Percentiles rank a stretch among this genome's conserved stretches.
phyloP scores from a whole-genome alignment of 2,113 vertebrate genomes.

The Mormyrus lacerda region DNA sequence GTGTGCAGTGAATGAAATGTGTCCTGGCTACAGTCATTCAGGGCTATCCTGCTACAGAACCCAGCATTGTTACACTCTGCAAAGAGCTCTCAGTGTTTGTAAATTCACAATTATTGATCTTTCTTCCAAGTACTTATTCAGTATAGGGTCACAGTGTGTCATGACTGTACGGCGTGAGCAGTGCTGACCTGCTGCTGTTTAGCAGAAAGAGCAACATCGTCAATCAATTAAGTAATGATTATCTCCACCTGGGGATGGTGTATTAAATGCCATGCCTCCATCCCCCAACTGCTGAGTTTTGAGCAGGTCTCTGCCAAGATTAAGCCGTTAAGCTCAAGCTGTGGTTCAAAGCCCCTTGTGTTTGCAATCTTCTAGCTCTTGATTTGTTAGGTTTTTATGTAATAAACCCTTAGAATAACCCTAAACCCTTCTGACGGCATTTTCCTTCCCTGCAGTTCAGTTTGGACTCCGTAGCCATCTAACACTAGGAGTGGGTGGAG shows the following conservation, averaged over 20 bases:
- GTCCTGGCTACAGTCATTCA: background rate
- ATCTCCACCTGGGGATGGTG: background rate
- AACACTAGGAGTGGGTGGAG: background rate
- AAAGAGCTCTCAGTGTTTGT: background rate
- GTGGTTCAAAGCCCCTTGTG: background rate
- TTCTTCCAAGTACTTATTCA: background rate
- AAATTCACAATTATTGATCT: constrained; percentile 1
- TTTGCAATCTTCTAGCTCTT: background rate
- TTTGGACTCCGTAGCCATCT: background rate
- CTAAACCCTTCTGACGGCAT: background rate
- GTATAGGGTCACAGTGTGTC: background rate
- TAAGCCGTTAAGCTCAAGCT: background rate
- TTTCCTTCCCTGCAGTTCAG: background rate
- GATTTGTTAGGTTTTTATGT: background rate
- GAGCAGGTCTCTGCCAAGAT: background rate
- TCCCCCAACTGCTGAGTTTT: background rate
- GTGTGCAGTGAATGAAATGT: background rate
- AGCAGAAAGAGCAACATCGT: background rate
- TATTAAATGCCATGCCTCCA: background rate
- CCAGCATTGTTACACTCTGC: background rate
- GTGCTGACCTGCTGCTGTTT: background rate
- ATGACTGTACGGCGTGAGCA: background rate
- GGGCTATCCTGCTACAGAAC: background rate
- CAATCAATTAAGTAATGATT: background rate
- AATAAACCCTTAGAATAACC: background rate